These are phyloP conservation scores for Scolopax mira DNA, from an alignment of 2,113 vertebrate genomes.

Conservation along the genomic window DNA sequence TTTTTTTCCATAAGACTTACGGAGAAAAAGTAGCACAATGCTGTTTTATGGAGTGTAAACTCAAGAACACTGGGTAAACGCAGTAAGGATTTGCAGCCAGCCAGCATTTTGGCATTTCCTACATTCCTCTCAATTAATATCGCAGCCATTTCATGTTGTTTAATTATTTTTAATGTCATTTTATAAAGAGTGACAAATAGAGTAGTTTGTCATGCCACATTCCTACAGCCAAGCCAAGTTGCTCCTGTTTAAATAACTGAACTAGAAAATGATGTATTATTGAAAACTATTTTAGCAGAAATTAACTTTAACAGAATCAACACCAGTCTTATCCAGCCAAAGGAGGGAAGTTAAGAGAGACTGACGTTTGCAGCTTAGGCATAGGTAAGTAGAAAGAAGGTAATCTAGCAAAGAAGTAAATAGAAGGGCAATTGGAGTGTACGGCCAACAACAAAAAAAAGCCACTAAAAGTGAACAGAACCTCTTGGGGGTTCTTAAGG, in stretches of 20 bases:
- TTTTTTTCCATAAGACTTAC: background rate
- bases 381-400: background rate
- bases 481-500: background rate
- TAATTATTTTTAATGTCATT: background rate
- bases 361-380: background rate
- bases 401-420: background rate
- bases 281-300: background rate
- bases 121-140: background rate
- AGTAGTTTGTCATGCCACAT: background rate
- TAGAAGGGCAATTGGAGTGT: background rate
- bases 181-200: background rate
- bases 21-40: background rate
- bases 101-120: background rate
- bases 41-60: background rate
- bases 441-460: background rate
- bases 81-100: background rate
- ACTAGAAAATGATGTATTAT: background rate
- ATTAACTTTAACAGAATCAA: background rate
- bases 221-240: background rate
- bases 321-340: background rate
- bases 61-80: background rate
- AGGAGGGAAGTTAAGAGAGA: background rate
- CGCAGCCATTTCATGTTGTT: background rate
- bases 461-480: background rate
- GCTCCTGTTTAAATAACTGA: background rate